These are phyloP conservation scores for Dasyornis broadbenti DNA, from an alignment of 2,113 vertebrate species.

Conservation along the genomic window DNA sequence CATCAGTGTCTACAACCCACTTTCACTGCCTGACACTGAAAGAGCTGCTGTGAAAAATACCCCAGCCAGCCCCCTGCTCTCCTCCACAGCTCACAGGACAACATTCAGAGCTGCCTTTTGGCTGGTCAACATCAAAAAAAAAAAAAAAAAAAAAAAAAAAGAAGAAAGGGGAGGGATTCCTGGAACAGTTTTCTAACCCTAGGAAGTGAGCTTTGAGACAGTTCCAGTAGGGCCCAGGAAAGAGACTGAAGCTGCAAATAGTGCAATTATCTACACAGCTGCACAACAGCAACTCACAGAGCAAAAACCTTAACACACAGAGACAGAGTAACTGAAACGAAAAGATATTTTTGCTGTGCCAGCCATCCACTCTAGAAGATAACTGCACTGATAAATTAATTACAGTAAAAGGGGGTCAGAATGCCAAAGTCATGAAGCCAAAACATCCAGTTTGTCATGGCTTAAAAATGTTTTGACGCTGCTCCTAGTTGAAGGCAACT, in stretches of 20 bases:
- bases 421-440: background rate
- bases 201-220: background rate
- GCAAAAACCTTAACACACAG: background rate
- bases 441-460: background rate
- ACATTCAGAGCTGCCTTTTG: background rate
- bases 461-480: background rate
- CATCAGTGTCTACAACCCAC: background rate
- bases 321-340: background rate
- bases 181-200: background rate
- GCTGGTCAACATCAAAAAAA: background rate
- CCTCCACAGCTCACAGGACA: background rate
- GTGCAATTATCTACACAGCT: background rate
- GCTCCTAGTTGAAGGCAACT: background rate
- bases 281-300: background rate
- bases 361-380: background rate
- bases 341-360: background rate
- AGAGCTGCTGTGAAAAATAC: background rate
- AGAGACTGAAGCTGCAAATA: background rate
- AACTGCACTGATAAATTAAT: background rate
- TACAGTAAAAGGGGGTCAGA: background rate
- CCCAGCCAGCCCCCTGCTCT: background rate
- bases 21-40: background rate
- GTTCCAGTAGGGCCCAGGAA: background rate
- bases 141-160: background rate
- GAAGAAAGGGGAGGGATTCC: background rate